Evolutionary conservation across 2,888 invertebrate genomes (phyloP).

Genomic region (Ectemnius lituratus): DNA sequence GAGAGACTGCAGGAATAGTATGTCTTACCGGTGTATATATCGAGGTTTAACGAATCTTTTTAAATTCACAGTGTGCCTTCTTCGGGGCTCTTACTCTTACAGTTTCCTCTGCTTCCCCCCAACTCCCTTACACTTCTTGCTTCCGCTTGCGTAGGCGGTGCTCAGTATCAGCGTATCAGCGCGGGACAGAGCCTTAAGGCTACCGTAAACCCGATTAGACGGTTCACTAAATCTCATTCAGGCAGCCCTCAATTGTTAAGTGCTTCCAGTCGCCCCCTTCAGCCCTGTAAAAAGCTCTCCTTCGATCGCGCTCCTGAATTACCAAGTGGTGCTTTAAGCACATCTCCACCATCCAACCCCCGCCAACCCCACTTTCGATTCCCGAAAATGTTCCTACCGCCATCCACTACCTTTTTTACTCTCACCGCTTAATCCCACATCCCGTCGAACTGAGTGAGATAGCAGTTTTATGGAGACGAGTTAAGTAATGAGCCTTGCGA

Average conservation of each 20-base stretch:
- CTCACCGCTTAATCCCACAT: no score
- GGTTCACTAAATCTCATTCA: constrained; percentile 63
- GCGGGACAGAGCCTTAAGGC: constrained; percentile 48
- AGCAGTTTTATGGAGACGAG: no score
- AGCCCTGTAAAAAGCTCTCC: constrained; percentile 32
- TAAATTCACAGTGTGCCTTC: constrained; percentile 50
- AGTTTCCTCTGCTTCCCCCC: constrained; percentile 33
- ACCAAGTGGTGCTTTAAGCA: constrained; percentile 36
- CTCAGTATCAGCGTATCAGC: constrained; percentile 48
- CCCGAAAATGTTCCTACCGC: constrained; percentile 29
- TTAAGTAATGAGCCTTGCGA: no score
- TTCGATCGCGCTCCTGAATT: constrained; percentile 41
- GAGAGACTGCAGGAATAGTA: constrained; percentile 1
- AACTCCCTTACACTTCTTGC: constrained; percentile 7
- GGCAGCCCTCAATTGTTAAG: constrained; percentile 59
- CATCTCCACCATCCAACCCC: no score
- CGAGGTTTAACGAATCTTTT: constrained; percentile 57
- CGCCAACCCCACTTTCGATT: not conserved
- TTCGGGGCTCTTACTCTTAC: constrained; percentile 27
- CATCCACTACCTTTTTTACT: no score
- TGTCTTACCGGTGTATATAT: constrained; percentile 15
- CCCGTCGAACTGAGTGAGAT: no score
- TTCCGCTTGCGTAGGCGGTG: constrained; percentile 4
- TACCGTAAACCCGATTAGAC: constrained; percentile 63
- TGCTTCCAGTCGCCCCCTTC: constrained; percentile 42